These are phyloP conservation scores for Coilia nasus DNA, from an alignment of 2,797 vertebrate genomes.

Conservation along the genomic window DNA sequence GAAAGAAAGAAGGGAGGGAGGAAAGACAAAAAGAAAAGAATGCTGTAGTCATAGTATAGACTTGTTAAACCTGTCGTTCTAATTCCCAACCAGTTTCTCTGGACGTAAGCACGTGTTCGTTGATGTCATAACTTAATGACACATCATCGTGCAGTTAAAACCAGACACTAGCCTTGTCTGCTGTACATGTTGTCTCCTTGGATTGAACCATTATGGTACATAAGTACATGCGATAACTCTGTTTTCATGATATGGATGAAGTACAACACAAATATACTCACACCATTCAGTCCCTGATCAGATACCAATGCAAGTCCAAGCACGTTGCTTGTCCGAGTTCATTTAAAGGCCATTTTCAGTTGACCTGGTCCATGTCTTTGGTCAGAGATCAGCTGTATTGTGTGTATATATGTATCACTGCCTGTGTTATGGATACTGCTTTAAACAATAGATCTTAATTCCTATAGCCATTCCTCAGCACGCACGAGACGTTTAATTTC, in stretches of 20 bases:
- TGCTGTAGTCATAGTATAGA: background rate
- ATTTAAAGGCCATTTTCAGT: background rate
- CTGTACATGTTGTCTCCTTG: background rate
- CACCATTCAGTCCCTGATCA: conserved; percentile 45
- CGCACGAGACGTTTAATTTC: conserved; percentile 60
- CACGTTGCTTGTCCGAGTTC: background rate
- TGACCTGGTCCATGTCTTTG: background rate
- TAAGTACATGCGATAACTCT: conserved; percentile 47
- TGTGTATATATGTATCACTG: background rate
- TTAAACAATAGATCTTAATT: conserved; percentile 3
- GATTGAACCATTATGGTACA: background rate
- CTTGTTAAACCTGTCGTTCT: background rate
- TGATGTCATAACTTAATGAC: background rate
- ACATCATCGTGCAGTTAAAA: background rate
- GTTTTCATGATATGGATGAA: conserved; percentile 81
- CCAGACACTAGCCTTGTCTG: background rate
- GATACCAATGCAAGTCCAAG: background rate
- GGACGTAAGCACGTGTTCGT: background rate
- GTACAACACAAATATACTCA: background rate
- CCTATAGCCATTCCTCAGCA: background rate
- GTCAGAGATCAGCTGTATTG: background rate
- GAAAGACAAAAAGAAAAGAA: no score
- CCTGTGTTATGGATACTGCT: background rate
- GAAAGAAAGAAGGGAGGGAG: no score
- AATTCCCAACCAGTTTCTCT: background rate